Percentiles rank a stretch among this genome's conserved stretches.
Conservation (phyloP, 2,888 invertebrate species). For the Cryptosula pallasiana region DNA sequence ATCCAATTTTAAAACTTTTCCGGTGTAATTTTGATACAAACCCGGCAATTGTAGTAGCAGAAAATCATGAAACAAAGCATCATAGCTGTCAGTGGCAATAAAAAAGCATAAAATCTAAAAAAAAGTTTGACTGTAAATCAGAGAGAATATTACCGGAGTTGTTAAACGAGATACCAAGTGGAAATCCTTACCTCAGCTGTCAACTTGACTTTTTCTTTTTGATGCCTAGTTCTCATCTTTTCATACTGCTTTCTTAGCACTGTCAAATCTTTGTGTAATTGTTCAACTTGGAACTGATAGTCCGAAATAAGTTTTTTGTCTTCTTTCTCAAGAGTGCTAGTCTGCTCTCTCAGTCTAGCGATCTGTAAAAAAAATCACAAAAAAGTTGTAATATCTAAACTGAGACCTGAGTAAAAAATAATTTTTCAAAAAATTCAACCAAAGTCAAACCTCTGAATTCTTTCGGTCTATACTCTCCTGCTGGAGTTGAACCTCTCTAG, state of each 20-base stretch:
- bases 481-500: constrained; percentile 6
- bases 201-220: constrained; percentile 21
- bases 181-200: constrained; percentile 10
- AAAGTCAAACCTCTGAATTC: neutral
- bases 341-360: constrained; percentile 1
- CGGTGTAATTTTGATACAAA: too few relatives aligned
- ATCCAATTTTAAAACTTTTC: too few relatives aligned
- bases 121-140: too few relatives aligned
- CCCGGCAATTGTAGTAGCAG: too few relatives aligned
- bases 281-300: constrained; percentile 16
- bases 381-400: too few relatives aligned
- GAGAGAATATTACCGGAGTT: too few relatives aligned
- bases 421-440: too few relatives aligned
- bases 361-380: constrained; percentile 13
- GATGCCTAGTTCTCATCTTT: constrained; percentile 16
- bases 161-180: too few relatives aligned
- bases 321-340: neutral
- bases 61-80: too few relatives aligned
- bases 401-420: too few relatives aligned
- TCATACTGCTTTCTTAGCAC: constrained; percentile 11
- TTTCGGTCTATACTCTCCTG: constrained; percentile 21
- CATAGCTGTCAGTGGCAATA: too few relatives aligned
- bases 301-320: constrained; percentile 18
- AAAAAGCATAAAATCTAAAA: too few relatives aligned
- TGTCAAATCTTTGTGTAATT: constrained; percentile 17